Conservation (phyloP, 2,113 vertebrate genomes). For the Tupaia tana region DNA sequence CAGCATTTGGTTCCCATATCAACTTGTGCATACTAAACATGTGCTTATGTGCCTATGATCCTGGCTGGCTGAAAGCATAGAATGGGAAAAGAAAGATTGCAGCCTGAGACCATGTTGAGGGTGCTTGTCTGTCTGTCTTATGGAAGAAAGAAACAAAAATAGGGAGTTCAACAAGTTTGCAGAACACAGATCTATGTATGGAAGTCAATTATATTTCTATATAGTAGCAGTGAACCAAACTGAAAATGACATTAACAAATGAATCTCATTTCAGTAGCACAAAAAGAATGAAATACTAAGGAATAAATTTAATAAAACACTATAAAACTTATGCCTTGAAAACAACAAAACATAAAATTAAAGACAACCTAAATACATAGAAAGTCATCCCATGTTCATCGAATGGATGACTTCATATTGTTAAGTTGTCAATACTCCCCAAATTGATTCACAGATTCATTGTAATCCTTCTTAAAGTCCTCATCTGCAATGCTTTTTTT, state of each 20-base stretch:
- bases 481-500: not conserved
- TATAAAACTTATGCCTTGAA: not conserved
- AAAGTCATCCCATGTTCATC: not conserved
- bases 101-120: too few relatives aligned
- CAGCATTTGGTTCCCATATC: too few relatives aligned
- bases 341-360: not conserved
- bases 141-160: too few relatives aligned
- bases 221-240: not conserved
- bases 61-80: too few relatives aligned
- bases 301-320: not conserved
- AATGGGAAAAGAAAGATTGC: too few relatives aligned
- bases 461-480: not conserved
- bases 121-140: too few relatives aligned
- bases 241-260: conserved; percentile 23
- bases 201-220: not conserved
- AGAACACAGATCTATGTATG: not conserved
- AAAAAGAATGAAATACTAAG: not conserved
- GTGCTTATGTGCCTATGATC: too few relatives aligned
- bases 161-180: not conserved
- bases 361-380: not conserved
- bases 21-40: too few relatives aligned
- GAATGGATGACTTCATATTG: not conserved
- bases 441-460: not conserved
- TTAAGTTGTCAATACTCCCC: not conserved
- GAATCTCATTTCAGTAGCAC: not conserved